Conservation (phyloP, 2,113 vertebrate species). For the Prunella himalayana region DNA sequence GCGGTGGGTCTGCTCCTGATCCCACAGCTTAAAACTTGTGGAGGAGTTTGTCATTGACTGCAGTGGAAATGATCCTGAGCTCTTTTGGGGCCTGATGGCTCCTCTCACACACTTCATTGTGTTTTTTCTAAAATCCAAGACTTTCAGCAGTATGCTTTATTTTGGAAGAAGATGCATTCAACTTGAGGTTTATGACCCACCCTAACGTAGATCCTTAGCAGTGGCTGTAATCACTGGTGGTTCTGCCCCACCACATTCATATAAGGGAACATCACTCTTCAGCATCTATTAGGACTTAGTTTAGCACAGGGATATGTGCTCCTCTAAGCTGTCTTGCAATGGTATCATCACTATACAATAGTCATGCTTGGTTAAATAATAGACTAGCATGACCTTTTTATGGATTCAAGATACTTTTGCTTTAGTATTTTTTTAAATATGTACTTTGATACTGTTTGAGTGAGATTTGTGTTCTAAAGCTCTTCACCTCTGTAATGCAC, state of each 20-base stretch:
- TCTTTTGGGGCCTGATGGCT: not conserved
- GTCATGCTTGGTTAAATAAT: not conserved
- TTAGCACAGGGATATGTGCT: not conserved
- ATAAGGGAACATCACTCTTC: not conserved
- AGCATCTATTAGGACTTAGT: not conserved
- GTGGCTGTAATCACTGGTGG: not conserved
- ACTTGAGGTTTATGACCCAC: not conserved
- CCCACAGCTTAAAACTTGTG: not conserved
- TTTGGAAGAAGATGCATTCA: not conserved
- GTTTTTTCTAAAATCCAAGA: not conserved
- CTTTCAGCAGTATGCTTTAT: not conserved
- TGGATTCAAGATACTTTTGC: not conserved
- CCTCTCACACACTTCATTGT: not conserved
- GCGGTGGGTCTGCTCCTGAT: not conserved
- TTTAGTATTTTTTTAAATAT: not conserved
- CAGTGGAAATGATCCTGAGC: not conserved
- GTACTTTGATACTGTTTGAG: not conserved
- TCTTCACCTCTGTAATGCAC: not conserved
- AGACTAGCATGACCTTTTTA: not conserved
- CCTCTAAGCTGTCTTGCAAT: not conserved
- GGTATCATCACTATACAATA: not conserved
- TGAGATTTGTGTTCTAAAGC: not conserved
- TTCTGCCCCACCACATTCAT: not conserved
- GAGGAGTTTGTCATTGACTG: not conserved
- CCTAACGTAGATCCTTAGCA: not conserved